Evolutionary conservation across 2,113 vertebrate species (phyloP), one percentile per base, ranked within the genome.

Genomic region (Tragelaphus imberbis): DNA sequence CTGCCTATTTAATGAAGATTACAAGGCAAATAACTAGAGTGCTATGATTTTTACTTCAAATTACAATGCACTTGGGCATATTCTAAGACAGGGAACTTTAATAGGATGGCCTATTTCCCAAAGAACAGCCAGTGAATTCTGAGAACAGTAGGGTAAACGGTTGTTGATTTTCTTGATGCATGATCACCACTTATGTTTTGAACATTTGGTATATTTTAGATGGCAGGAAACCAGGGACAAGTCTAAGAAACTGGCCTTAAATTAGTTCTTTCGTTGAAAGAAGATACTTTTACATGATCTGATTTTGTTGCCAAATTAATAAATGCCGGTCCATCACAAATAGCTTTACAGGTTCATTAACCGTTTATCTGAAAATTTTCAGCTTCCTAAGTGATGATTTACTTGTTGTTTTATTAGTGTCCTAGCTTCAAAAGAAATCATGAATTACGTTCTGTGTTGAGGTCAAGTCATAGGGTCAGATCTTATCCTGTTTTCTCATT

Each of bases 191-290:
- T 95, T 87, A 91, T 55, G 65, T 68, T 96, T 40, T 94, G 93
- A 97, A 91, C n/a, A 91, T 44, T 71, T 88, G 84, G 94, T 90
- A 2, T 94, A 96, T 87, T 97, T 97, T 65, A 88, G 91, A 93
- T 84, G 88, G 61, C 71, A 97, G 77, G 2, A 84, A 91, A 96
- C 56, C 77, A 96, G 53, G 47, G 25, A 56, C 33, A 92, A 90
- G 44, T 80, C 40, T 63, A 68, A 94, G 44, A 87, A 97, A 96
- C 25, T 55, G 75, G n/a, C 36, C 56, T 36, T 77, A 84, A 96
- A 88, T 33, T 51, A 28, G 23, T 40, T 92, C 94, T 87, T 56
- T 79, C 65, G 58, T 63, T 75, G 85, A 85, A 90, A 93, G 47
- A 84, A 77, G 47, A 36, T 51, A 88, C 49, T 81, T 96, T 88